Percentiles rank a stretch among this genome's conserved stretches.
phyloP scores from a whole-genome alignment of 2,113 vertebrate genomes.

The Pelobates fuscus region DNA sequence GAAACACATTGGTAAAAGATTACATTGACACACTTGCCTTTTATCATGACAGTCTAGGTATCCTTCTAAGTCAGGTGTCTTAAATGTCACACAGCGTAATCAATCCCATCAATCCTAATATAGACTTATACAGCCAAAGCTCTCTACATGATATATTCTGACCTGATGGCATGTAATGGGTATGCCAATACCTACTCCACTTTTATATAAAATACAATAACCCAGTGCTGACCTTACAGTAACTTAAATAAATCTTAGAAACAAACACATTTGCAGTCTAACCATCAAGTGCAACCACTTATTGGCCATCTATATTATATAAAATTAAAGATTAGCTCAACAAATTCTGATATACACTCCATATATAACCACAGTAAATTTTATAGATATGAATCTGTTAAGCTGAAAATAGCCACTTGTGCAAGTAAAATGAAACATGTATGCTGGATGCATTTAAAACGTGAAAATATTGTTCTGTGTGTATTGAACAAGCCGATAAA shows the following conservation, averaged over 20 bases:
- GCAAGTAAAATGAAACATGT: no score
- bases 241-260: slow-evolving; percentile 25
- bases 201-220: slow-evolving; percentile 48
- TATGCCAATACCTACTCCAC: slow-evolving; percentile 34
- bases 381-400: no score
- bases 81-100: not conserved
- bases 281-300: slow-evolving; percentile 10
- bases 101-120: not conserved
- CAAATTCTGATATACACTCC: not conserved
- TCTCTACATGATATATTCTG: slow-evolving; percentile 21
- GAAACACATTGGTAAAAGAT: not conserved
- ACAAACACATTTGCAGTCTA: slow-evolving; percentile 18
- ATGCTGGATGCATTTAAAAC: no score
- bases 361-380: not conserved
- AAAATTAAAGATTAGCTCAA: not conserved
- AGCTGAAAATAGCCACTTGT: no score
- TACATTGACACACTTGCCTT: not conserved
- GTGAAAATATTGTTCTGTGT: no score
- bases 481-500: no score
- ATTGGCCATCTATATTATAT: not conserved
- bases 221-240: slow-evolving; percentile 10
- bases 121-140: slow-evolving; percentile 3
- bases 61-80: slow-evolving; percentile 12
- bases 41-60: not conserved
- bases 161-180: slow-evolving; percentile 32